These are phyloP conservation scores for Amphipoea lucens DNA, from an alignment of 2,888 invertebrate species.

Conservation along the genomic window DNA sequence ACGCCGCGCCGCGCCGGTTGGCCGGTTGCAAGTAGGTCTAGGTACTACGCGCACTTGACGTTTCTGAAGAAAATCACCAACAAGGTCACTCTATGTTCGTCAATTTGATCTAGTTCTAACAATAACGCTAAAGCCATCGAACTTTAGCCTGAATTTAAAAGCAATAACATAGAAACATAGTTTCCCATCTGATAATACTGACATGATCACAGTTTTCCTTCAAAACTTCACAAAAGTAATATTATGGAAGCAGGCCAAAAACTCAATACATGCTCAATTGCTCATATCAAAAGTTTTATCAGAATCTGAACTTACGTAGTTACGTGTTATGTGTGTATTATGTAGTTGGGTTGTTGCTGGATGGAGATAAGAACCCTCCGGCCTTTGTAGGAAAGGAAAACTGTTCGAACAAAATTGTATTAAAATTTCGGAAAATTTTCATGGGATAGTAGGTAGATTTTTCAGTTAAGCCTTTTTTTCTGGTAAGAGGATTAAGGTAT, in stretches of 20 bases:
- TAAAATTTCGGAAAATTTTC: conserved; percentile 4
- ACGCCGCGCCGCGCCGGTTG: too few species aligned
- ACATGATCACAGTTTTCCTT: conserved; percentile 13
- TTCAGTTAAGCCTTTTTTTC: background rate
- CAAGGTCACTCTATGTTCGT: background rate
- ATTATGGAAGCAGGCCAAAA: conserved; percentile 46
- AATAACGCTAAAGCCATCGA: background rate
- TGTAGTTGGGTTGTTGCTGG: conserved; percentile 25
- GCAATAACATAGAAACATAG: background rate
- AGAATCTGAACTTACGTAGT: conserved; percentile 18
- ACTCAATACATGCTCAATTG: conserved; percentile 15
- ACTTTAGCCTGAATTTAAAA: conserved; percentile 1
- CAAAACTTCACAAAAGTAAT: conserved; percentile 28
- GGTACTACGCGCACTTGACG: background rate
- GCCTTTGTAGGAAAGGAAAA: conserved; percentile 8
- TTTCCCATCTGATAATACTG: background rate
- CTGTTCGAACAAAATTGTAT: conserved; percentile 24
- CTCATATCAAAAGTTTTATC: conserved; percentile 48
- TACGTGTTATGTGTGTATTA: background rate
- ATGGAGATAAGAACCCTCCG: conserved; percentile 20
- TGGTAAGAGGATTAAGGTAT: background rate
- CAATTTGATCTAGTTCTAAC: too few species aligned
- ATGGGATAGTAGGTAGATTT: background rate
- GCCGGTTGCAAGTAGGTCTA: background rate
- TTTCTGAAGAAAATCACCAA: background rate